Base-by-base conservation (phyloP, 1,140 invertebrate genomes). In the Procambarus clarkii region DNA sequence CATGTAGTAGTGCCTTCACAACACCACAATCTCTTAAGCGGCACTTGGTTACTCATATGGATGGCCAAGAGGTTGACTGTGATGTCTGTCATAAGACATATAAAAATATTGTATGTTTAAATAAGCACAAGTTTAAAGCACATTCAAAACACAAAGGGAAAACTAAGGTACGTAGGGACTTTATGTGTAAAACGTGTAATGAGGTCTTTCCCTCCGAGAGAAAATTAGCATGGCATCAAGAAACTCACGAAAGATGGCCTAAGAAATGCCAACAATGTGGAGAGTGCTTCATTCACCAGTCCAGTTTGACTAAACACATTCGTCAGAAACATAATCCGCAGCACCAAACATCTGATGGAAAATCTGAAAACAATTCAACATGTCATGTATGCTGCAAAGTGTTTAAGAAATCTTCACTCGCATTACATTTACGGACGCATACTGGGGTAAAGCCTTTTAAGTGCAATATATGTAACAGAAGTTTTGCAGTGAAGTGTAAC, bases 401-500 rank as follows among this genome's bases (percentile, higher is more conserved):
- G 87, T 98, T 97, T 94, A 95, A 97, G 74, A 96, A 97, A 90
- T 96, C 96, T 3, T 97, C 97, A 24, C 95, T 98, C 5, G 96
- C 97, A n/a, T 96, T 96, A 11, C 97, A 98, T 93, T 96, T 98
- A 95, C 96, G 96, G 1, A 93, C 92, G 46, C 97, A 97, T 94
- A 96, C 96, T 92, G 97, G 96, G 24, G 95, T 96, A 82, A 96
- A 96, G 81, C 97, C 97, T 8, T 97, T 96, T 94, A 95, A 96
- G 82, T 98, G 98, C 95, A 95, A 96, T 83, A 96, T 98, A 54
- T 98, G 98, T 94, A 97, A 96, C 91, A 98, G 98, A 94, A 95
- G 96, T 50, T 98, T 98, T 94, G 97, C 96, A 79, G 98, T 97
- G 71, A 98, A 98, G 94, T 98, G 97, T 97, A 98, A 98, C 94